phyloP scores from a whole-genome alignment of 2,888 invertebrate species.

The Corbicula japonica region DNA sequence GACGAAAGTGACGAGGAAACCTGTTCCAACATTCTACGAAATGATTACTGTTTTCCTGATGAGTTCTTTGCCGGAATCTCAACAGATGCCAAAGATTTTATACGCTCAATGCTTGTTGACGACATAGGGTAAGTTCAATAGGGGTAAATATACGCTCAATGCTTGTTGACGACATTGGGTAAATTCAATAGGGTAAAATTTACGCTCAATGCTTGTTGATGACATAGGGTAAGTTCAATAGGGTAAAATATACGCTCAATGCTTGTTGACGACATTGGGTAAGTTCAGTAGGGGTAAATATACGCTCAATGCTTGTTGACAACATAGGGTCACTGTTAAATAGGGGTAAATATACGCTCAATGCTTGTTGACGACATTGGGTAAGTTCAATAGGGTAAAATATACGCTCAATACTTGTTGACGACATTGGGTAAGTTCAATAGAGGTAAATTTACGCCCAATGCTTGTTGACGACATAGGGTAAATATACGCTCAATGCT shows the following conservation, averaged over 20 bases:
- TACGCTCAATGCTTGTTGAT: constrained; percentile 90
- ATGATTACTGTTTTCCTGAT: constrained; percentile 93
- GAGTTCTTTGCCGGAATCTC: constrained; percentile 92
- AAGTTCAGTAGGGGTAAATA: no score
- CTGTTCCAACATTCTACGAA: constrained; percentile 93
- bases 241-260: no score
- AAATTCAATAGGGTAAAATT: no score
- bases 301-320: no score
- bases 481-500: no score
- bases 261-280: no score
- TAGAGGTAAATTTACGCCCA: no score
- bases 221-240: constrained; percentile 85
- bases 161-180: neutral
- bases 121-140: no score
- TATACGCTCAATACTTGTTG: constrained; percentile 90
- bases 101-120: constrained; percentile 90
- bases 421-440: constrained; percentile 86
- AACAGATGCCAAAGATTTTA: constrained; percentile 90
- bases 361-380: neutral
- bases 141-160: neutral
- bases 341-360: neutral
- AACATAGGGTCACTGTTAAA: no score
- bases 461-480: no score
- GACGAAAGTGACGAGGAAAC: constrained; percentile 95
- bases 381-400: no score